Percentiles rank a stretch among this genome's conserved stretches.
phyloP scores from a whole-genome alignment of 2,113 vertebrate genomes.

The Phrynosoma blainvillii region DNA sequence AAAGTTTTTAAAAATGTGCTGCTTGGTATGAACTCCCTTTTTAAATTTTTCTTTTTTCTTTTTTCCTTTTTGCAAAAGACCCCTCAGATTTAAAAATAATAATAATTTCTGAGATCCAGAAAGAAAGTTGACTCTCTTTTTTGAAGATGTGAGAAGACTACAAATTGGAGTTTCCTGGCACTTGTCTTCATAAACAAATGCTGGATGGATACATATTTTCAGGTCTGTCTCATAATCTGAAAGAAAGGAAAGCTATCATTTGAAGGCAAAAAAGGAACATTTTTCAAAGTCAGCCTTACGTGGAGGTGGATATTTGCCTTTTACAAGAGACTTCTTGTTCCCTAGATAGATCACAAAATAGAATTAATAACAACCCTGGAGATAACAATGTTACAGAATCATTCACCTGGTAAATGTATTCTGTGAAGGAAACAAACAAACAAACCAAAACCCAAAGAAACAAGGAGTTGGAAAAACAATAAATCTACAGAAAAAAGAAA shows the following conservation, averaged over 20 bases:
- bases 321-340: background rate
- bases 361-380: background rate
- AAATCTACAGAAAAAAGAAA: background rate
- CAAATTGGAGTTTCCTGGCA: slow-evolving; percentile 5
- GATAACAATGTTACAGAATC: background rate
- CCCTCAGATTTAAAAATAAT: too few relatives aligned
- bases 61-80: background rate
- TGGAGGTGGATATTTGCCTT: background rate
- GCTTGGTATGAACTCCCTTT: too few relatives aligned
- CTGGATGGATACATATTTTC: slow-evolving; percentile 13
- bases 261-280: too few relatives aligned
- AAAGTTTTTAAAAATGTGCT: too few relatives aligned
- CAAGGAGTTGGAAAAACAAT: background rate
- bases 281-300: background rate
- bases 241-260: too few relatives aligned
- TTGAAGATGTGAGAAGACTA: background rate
- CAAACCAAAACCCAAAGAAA: background rate
- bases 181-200: slow-evolving; percentile 21
- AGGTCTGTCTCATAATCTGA: slow-evolving; percentile 16
- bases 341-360: background rate
- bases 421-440: background rate
- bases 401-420: background rate
- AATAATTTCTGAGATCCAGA: slow-evolving; percentile 18
- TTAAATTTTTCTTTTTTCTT: too few relatives aligned
- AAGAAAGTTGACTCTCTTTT: slow-evolving; percentile 19